Evolutionary conservation across 2,888 invertebrate genomes (phyloP).

Genomic region (Parnassius orleans): DNA sequence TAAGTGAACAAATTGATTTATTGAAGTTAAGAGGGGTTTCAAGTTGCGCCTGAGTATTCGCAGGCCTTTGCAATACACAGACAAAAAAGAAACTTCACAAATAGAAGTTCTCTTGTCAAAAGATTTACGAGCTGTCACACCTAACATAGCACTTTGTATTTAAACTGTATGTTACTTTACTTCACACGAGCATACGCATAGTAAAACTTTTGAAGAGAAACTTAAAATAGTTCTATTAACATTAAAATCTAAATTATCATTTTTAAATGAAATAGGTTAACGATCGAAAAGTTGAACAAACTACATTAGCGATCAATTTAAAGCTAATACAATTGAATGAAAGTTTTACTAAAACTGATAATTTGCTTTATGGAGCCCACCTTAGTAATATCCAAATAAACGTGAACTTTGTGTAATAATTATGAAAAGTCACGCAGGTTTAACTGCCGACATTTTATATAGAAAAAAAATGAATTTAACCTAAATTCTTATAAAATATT

Average conservation of each 20-base stretch:
- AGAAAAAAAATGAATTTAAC: no score
- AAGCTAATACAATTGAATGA: constrained; percentile 68
- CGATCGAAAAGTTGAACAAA: constrained; percentile 58
- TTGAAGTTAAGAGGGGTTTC: constrained; percentile 75
- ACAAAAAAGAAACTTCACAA: constrained; percentile 79
- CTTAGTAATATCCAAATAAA: constrained; percentile 50
- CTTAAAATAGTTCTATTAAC: constrained; percentile 27
- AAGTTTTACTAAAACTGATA: constrained; percentile 73
- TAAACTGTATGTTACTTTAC: constrained; percentile 51
- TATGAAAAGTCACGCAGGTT: constrained; percentile 66
- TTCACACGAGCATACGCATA: background rate
- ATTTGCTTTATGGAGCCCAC: constrained; percentile 75
- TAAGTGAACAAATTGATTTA: constrained; percentile 80
- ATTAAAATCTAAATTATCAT: constrained; percentile 29
- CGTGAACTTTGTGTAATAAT: constrained; percentile 63
- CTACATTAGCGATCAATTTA: constrained; percentile 75
- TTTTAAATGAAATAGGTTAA: constrained; percentile 47
- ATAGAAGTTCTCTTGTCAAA: constrained; percentile 78
- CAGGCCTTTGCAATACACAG: constrained; percentile 72
- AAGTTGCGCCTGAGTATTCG: constrained; percentile 76
- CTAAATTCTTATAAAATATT: no score
- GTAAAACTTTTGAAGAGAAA: background rate
- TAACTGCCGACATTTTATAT: no score
- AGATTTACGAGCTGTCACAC: constrained; percentile 78
- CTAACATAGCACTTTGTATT: constrained; percentile 69